Evolutionary conservation across 2,113 vertebrate species (phyloP).

Genomic region (Charina bottae): DNA sequence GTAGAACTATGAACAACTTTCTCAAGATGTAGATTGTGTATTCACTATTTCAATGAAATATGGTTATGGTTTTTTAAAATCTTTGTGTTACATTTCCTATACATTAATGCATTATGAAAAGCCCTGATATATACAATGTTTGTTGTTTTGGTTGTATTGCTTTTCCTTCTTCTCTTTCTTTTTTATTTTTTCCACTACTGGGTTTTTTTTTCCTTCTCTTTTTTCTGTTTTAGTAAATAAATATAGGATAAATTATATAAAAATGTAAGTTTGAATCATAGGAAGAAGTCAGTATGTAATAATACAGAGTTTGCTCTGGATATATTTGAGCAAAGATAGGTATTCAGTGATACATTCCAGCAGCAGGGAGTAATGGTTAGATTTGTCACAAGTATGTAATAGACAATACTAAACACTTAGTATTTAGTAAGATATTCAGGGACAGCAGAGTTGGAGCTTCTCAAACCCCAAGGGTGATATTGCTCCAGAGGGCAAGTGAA

Average conservation of each 20-base stretch:
- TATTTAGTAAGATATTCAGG: too few species aligned
- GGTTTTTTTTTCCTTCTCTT: not conserved
- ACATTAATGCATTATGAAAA: not conserved
- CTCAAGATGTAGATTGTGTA: not conserved
- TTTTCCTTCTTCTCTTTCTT: not conserved
- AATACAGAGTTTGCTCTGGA: not conserved
- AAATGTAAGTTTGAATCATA: not conserved
- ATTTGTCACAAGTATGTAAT: not conserved
- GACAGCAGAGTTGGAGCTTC: too few species aligned
- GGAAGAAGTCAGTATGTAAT: not conserved
- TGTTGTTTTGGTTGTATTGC: not conserved
- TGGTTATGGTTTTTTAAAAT: not conserved
- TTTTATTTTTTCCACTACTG: not conserved
- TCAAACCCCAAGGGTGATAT: too few species aligned
- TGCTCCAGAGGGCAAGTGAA: too few species aligned
- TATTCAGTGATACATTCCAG: not conserved
- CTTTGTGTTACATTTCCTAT: not conserved
- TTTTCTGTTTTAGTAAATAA: not conserved
- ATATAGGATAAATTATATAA: not conserved
- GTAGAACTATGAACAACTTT: not conserved
- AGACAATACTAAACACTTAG: not conserved
- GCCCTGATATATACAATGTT: too few species aligned
- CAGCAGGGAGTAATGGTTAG: not conserved
- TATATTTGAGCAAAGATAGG: not conserved
- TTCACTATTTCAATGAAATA: not conserved